Evolutionary conservation across 1,140 invertebrate genomes (phyloP).

Genomic region (Brachystomella parvula): DNA sequence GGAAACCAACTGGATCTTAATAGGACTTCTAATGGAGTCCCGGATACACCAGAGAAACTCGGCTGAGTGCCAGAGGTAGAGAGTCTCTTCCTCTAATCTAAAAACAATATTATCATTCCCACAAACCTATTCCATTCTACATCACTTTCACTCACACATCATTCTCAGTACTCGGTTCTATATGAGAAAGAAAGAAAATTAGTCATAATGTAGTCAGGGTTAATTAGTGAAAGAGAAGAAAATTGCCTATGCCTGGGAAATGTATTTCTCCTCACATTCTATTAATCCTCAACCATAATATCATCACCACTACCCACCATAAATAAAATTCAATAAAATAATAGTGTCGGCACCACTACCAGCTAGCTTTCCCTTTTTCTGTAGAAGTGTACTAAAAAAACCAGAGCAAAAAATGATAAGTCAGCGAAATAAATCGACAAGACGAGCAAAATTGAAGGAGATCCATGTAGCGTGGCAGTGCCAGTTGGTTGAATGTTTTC

Average conservation of each 20-base stretch:
- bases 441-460: constrained; percentile 11
- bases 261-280: too few relatives aligned
- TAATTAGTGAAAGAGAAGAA: too few relatives aligned
- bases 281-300: too few relatives aligned
- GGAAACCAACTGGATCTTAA: background rate
- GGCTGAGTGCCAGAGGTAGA: constrained; percentile 1
- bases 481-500: constrained; percentile 33
- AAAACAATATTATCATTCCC: constrained; percentile 4
- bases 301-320: too few relatives aligned
- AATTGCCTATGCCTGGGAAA: too few relatives aligned
- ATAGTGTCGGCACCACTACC: too few relatives aligned
- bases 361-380: too few relatives aligned
- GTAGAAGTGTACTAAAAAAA: background rate
- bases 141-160: too few relatives aligned
- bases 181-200: too few relatives aligned
- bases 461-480: constrained; percentile 25
- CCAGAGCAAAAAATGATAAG: background rate
- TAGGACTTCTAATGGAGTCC: background rate
- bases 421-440: constrained; percentile 13
- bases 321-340: too few relatives aligned
- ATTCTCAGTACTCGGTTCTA: too few relatives aligned
- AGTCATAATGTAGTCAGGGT: too few relatives aligned
- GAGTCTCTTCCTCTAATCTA: background rate
- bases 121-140: background rate
- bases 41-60: background rate